phyloP scores from a whole-genome alignment of 2,888 invertebrate species.

The Campoplex capitator region DNA sequence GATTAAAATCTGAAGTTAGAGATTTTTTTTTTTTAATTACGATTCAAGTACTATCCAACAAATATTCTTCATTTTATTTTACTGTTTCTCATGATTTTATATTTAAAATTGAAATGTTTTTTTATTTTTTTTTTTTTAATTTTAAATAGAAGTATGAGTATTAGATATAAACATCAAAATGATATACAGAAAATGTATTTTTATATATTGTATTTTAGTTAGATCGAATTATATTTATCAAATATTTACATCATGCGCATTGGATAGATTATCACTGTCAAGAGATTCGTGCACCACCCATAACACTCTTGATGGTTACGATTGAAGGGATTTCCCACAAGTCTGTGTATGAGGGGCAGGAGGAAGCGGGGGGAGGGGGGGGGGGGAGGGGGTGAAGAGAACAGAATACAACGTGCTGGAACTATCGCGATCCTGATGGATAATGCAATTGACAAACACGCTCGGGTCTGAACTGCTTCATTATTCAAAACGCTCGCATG shows the following conservation, averaged over 20 bases:
- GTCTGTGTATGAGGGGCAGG: conserved; percentile 13
- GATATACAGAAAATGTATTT: background rate
- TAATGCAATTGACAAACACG: conserved; percentile 66
- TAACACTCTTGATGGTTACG: conserved; percentile 53
- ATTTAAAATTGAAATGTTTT: background rate
- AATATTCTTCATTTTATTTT: background rate
- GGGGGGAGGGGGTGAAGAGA: background rate
- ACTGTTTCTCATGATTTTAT: too few relatives aligned
- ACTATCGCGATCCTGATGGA: conserved; percentile 65
- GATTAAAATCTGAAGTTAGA: background rate
- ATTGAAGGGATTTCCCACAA: conserved; percentile 58
- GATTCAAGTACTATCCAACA: background rate
- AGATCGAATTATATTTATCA: background rate
- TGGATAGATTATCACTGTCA: conserved; percentile 50
- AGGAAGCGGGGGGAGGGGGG: background rate
- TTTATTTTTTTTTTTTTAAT: background rate
- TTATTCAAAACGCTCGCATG: conserved; percentile 74
- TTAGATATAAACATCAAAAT: background rate
- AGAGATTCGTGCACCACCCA: conserved; percentile 46
- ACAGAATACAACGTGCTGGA: conserved; percentile 51
- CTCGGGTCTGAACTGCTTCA: conserved; percentile 73
- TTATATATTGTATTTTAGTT: background rate
- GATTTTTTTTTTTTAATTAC: background rate
- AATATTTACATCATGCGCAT: conserved; percentile 33
- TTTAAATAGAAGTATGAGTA: background rate